phyloP scores from a whole-genome alignment of 2,797 vertebrate genomes.

The Sebastes matsubarae region DNA sequence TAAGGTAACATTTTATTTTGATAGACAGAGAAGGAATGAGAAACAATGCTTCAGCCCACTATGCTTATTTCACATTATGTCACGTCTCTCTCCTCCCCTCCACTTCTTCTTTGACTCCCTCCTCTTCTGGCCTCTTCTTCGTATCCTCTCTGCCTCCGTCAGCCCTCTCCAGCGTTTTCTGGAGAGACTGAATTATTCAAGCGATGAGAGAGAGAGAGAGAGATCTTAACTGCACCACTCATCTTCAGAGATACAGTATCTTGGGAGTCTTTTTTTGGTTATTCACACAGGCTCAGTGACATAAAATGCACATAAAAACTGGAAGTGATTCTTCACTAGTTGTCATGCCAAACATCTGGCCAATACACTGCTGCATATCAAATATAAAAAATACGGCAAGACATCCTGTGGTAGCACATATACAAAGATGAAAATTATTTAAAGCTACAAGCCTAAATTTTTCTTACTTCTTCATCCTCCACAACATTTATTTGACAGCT shows the following conservation, averaged over 20 bases:
- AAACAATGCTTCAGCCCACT: neutral
- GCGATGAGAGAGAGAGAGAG: constrained; percentile 11
- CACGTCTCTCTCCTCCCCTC: neutral
- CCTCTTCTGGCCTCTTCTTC: constrained; percentile 1
- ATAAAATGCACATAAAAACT: constrained; percentile 23
- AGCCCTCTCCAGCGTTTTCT: constrained; percentile 47
- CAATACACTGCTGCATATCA: neutral
- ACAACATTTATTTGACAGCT: neutral
- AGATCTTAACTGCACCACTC: constrained; percentile 31
- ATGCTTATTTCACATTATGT: neutral
- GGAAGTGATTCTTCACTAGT: neutral
- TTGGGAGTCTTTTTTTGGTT: neutral
- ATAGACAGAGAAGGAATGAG: neutral
- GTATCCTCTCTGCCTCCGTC: constrained; percentile 21
- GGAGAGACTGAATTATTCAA: constrained; percentile 66
- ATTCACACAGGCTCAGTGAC: constrained; percentile 2
- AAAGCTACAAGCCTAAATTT: neutral
- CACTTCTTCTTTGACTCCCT: constrained; percentile 2
- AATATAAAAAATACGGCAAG: neutral
- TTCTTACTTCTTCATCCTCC: neutral
- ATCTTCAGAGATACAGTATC: constrained; percentile 19
- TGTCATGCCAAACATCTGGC: neutral
- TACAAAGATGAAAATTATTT: neutral
- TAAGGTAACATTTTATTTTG: neutral
- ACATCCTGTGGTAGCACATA: neutral